Conservation (phyloP, 2,113 vertebrate genomes). For the Tetrax tetrax region DNA sequence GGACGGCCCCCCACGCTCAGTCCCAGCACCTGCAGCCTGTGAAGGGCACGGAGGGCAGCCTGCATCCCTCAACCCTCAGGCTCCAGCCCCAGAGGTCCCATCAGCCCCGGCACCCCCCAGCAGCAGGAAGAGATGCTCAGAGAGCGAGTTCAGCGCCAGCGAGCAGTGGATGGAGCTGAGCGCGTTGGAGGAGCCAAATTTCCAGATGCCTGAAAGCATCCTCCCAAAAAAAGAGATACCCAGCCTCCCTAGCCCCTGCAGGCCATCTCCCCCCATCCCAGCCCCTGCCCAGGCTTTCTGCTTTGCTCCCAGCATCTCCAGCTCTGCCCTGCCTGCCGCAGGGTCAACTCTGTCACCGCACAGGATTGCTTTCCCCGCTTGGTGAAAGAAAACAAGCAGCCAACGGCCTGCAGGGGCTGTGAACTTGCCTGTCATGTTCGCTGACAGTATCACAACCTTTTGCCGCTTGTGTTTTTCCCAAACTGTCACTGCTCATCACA, state of each 20-base stretch:
- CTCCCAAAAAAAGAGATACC: not conserved
- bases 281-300: not conserved
- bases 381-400: conserved; percentile 38
- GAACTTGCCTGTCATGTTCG: conserved; percentile 62
- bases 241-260: not conserved
- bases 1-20: not conserved
- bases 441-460: conserved; percentile 57
- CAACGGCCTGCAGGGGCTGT: conserved; percentile 26
- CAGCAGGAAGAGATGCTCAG: not conserved
- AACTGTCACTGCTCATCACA: conserved; percentile 21
- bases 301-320: not conserved
- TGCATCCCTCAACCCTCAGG: not conserved
- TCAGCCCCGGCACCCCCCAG: not conserved
- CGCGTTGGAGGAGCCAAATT: not conserved
- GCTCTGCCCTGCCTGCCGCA: not conserved
- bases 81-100: not conserved
- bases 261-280: not conserved
- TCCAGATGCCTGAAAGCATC: not conserved
- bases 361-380: not conserved
- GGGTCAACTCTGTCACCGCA: not conserved
- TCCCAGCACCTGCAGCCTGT: not conserved
- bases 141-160: not conserved
- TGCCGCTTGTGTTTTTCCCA: conserved; percentile 41
- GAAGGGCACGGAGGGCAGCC: not conserved
- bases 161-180: not conserved